These are phyloP conservation scores for Helicoverpa zea DNA, from an alignment of 1,140 invertebrate genomes.

Conservation along the genomic window DNA sequence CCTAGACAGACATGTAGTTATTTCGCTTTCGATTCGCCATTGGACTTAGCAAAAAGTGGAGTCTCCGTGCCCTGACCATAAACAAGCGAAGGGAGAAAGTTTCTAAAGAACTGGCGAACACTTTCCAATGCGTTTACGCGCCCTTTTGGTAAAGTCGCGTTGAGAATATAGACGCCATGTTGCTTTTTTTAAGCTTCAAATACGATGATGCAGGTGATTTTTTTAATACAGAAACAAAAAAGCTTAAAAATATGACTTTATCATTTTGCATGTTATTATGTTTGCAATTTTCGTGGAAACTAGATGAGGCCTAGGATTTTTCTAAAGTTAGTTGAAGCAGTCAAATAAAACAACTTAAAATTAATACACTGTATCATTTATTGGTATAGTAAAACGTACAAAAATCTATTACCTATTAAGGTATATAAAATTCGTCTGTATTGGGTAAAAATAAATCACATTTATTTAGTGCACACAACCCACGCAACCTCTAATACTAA, in stretches of 20 bases:
- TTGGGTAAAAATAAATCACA: conserved; percentile 32
- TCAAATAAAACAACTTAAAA: not conserved
- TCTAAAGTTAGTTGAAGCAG: too few relatives aligned
- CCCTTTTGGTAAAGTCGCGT: conserved; percentile 16
- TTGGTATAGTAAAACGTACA: conserved; percentile 42
- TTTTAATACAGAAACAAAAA: too few relatives aligned
- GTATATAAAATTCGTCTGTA: conserved; percentile 24
- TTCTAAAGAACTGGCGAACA: conserved; percentile 40
- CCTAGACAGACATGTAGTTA: conserved; percentile 45
- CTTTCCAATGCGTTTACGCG: conserved; percentile 58
- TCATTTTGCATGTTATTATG: too few relatives aligned
- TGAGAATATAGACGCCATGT: not conserved
- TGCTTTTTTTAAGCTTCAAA: too few relatives aligned
- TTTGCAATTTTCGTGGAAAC: too few relatives aligned
- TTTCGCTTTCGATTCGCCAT: conserved; percentile 59
- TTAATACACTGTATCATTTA: conserved; percentile 33
- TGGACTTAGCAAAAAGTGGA: conserved; percentile 53
- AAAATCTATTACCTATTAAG: not conserved
- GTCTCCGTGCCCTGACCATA: conserved; percentile 56
- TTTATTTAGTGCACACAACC: conserved; percentile 40
- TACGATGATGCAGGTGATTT: too few relatives aligned
- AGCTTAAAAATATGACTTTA: too few relatives aligned
- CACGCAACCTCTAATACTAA: conserved; percentile 25
- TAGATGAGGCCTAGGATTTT: too few relatives aligned
- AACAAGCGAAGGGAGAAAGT: conserved; percentile 58